Conservation (phyloP, 2,797 vertebrate genomes). For the Paguma larvata region DNA sequence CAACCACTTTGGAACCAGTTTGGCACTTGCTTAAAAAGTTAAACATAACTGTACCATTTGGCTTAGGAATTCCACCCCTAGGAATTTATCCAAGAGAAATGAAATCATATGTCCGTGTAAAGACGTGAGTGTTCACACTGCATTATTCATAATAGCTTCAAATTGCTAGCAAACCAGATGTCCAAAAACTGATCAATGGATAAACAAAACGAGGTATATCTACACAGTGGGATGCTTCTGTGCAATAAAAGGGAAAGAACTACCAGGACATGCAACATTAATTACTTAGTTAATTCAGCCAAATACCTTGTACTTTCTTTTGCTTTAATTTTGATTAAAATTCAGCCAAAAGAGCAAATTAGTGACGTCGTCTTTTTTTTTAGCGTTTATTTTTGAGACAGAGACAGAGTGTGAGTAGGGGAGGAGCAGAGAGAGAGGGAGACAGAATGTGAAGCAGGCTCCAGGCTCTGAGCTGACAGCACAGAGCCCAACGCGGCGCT, state of each 20-base stretch:
- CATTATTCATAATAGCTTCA: background rate
- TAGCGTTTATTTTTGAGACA: too few species aligned
- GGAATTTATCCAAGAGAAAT: constrained; percentile 20
- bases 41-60: background rate
- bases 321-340: constrained; percentile 8
- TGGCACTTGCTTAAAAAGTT: background rate
- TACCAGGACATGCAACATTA: background rate
- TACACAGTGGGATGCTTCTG: background rate
- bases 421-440: too few species aligned
- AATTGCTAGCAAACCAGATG: background rate
- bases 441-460: too few species aligned
- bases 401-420: too few species aligned
- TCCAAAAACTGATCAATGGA: background rate
- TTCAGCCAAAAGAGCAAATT: background rate
- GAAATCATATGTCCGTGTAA: background rate
- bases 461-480: too few species aligned
- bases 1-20: background rate
- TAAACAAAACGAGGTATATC: background rate
- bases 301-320: background rate
- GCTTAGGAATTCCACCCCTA: background rate
- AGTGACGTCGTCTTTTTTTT: background rate
- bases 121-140: background rate
- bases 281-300: background rate
- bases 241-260: background rate
- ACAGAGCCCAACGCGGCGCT: too few species aligned